Conservation (phyloP, 2,113 vertebrate species). For the Mionectes macconnelli region DNA sequence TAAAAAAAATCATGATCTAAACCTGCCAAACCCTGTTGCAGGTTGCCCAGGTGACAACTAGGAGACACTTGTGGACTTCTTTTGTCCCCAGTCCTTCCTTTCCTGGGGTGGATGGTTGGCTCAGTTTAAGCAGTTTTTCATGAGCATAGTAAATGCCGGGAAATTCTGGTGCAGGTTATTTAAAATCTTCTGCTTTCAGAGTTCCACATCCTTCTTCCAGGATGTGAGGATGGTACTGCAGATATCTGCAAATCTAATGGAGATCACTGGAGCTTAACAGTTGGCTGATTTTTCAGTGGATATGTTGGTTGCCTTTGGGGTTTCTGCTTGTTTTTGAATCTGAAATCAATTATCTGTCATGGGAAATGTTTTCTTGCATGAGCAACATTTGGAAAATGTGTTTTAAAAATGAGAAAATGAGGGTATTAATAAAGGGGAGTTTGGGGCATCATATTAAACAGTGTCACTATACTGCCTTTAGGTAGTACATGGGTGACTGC, state of each 20-base stretch:
- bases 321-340: conserved; percentile 16
- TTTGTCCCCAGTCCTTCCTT: neutral
- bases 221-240: neutral
- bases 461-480: neutral
- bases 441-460: neutral
- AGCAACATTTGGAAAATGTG: neutral
- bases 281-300: neutral
- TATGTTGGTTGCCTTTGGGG: neutral
- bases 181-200: neutral
- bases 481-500: neutral
- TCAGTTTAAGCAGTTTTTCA: neutral
- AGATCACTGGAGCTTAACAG: neutral
- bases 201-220: neutral
- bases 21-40: neutral
- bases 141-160: neutral
- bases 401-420: neutral
- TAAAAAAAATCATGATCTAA: neutral
- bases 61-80: neutral
- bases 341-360: conserved; percentile 24
- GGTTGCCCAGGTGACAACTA: neutral
- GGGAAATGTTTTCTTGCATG: neutral
- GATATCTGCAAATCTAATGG: neutral
- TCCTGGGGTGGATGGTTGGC: neutral
- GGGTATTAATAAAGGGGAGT: neutral
- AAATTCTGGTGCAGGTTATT: neutral